These are phyloP conservation scores for Zoanthus solanderi DNA, from an alignment of 92 coral and sea anemone genomes.

Conservation along the genomic window DNA sequence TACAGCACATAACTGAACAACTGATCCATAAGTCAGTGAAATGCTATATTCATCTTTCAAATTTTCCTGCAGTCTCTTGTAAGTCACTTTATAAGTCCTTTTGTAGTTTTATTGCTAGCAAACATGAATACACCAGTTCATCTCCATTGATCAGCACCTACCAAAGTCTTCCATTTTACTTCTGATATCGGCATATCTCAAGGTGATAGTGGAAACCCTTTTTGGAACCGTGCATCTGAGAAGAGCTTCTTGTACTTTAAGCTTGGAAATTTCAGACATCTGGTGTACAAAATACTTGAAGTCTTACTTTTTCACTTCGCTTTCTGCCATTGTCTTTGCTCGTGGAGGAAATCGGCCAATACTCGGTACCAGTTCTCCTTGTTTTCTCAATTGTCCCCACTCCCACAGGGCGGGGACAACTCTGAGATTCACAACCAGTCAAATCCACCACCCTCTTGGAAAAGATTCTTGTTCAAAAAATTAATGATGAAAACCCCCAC, in stretches of 20 bases:
- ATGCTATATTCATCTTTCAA: slow-evolving; percentile 30
- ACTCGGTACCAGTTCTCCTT: too few relatives aligned
- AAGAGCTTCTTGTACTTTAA: slow-evolving; percentile 48
- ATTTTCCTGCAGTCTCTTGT: slow-evolving; percentile 26
- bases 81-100: slow-evolving; percentile 45
- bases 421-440: too few relatives aligned
- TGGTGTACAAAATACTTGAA: too few relatives aligned
- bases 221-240: slow-evolving; percentile 60
- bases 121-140: slow-evolving; percentile 63
- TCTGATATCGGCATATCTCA: slow-evolving; percentile 60
- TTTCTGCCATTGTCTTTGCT: too few relatives aligned
- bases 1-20: slow-evolving; percentile 46
- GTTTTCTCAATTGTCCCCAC: too few relatives aligned
- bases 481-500: too few relatives aligned
- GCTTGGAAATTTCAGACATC: not conserved
- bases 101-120: slow-evolving; percentile 55
- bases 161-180: slow-evolving; percentile 61
- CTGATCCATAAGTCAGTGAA: slow-evolving; percentile 46
- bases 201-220: slow-evolving; percentile 39
- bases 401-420: too few relatives aligned
- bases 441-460: too few relatives aligned
- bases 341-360: too few relatives aligned
- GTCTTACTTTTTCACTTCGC: too few relatives aligned
- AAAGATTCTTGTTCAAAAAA: too few relatives aligned
- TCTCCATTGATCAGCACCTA: slow-evolving; percentile 67